phyloP scores from a whole-genome alignment of 1,140 invertebrate genomes.

The Potamilus streckersoni region DNA sequence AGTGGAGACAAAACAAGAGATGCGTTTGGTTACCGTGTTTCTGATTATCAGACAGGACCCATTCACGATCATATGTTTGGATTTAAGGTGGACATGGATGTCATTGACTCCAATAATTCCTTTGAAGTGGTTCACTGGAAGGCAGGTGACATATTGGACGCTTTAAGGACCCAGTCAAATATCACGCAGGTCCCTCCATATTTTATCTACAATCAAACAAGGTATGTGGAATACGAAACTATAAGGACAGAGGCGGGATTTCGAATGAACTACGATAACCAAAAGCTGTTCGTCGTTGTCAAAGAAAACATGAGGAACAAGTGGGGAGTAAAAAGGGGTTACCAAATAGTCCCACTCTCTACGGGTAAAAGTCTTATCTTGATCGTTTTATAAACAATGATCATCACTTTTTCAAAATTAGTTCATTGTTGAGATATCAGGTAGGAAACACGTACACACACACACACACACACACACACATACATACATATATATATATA shows the following conservation, averaged over 20 bases:
- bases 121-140: conserved; percentile 42
- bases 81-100: conserved; percentile 54
- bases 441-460: no score
- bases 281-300: conserved; percentile 13
- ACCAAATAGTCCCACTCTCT: conserved; percentile 8
- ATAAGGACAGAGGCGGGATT: conserved; percentile 9
- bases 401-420: no score
- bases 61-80: conserved; percentile 55
- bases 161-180: conserved; percentile 16
- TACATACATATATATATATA: no score
- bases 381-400: no score
- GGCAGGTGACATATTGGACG: conserved; percentile 25
- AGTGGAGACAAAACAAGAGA: conserved; percentile 20
- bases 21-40: conserved; percentile 43
- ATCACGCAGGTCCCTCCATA: not conserved
- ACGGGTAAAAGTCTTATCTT: not conserved
- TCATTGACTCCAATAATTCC: conserved; percentile 41
- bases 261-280: not conserved
- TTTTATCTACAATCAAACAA: conserved; percentile 15
- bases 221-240: conserved; percentile 16
- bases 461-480: no score
- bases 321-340: conserved; percentile 19
- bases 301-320: conserved; percentile 18
- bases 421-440: no score
- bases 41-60: conserved; percentile 31